These are phyloP conservation scores for Microtus montanus DNA, from an alignment of 2,113 vertebrate species.

Conservation along the genomic window DNA sequence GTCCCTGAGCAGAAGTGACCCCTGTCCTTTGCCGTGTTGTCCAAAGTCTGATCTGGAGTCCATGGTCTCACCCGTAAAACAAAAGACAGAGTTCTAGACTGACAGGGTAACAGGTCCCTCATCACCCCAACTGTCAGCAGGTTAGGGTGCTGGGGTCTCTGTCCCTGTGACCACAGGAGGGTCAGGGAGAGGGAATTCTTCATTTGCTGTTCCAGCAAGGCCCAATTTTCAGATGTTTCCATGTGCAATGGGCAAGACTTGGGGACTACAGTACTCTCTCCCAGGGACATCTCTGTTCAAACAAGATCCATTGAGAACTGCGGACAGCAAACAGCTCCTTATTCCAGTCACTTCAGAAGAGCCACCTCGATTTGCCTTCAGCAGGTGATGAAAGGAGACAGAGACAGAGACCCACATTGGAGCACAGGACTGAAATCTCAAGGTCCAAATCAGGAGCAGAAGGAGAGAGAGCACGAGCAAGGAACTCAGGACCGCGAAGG, in stretches of 20 bases:
- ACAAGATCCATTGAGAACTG: slow-evolving; percentile 14
- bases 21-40: not conserved
- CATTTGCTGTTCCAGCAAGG: slow-evolving; percentile 16
- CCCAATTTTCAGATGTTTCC: not conserved
- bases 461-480: too few species aligned
- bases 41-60: not conserved
- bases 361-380: too few species aligned
- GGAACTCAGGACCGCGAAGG: too few species aligned
- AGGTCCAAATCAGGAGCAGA: too few species aligned
- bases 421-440: too few species aligned
- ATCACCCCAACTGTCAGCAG: not conserved
- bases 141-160: not conserved
- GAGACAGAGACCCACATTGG: too few species aligned
- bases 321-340: slow-evolving; percentile 55
- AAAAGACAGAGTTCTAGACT: not conserved
- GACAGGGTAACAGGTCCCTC: not conserved
- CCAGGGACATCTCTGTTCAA: not conserved
- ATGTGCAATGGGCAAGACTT: not conserved
- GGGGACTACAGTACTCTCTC: not conserved
- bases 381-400: too few species aligned
- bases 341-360: slow-evolving; percentile 54
- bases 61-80: not conserved
- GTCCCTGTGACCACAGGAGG: not conserved
- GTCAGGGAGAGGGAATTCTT: not conserved
- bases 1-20: not conserved